Base-by-base conservation (phyloP, 2,797 vertebrate genomes). In the Crocidura indochinensis region DNA sequence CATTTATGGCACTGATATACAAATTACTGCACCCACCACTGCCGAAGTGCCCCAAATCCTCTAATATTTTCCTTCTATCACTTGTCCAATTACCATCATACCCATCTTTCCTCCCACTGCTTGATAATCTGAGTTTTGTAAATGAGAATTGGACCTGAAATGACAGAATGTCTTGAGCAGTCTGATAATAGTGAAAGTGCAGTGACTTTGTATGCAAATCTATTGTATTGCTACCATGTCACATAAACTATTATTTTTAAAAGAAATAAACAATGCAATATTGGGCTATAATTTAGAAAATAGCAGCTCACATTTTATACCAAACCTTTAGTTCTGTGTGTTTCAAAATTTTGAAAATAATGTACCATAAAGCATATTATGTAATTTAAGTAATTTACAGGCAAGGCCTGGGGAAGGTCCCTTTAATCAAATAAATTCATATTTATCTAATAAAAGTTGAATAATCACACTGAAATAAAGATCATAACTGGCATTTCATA, bases 281-380 rank as follows among this genome's bases (percentile, higher is more conserved):
- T 6, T 44, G 73, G n/a, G 6, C 26, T 46, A 64, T 11, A 6
- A 29, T 27, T 88, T 69, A 87, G 47, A 72, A 51, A 88, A 87
- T 44, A 85, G 83, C 86, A 6, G 49, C 20, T 29, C 17, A n/a
- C 20, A 79, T 44, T 27, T 85, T 65, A 73, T 84, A 22, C 46
- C 62, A 91, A 87, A 69, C 9, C 6, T 75, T 60, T 73, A 14
- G 11, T 51, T 14, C 15, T 31, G n/a, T 24, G 56, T 74, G 69
- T 91, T 82, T 68, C 69, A 62, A 22, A 87, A 60, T 87, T 92
- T 46, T 73, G n/a, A 93, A 90, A 90, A 65, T 0, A 49, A 56
- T 11, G 10, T 2, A n/a, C 27, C 27, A 3, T 0, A 26, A 0
- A 12, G 12, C 20, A n/a, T 64, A 85, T 6, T 64, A 49, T 1